Evolutionary conservation across 2,888 invertebrate species (phyloP).

Genomic region (Tuberolachnus salignus): DNA sequence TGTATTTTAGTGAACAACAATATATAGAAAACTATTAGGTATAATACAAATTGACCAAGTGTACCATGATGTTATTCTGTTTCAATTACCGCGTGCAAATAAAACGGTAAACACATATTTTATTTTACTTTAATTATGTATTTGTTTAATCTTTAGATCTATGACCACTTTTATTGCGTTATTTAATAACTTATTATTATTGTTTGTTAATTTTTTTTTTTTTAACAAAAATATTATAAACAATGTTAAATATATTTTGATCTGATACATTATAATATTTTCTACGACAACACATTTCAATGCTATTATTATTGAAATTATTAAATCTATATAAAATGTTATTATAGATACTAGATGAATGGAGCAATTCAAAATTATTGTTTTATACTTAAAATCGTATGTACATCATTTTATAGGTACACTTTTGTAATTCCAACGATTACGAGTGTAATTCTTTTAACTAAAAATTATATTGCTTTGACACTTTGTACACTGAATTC

Average conservation of each 20-base stretch:
- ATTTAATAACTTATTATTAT: conserved; percentile 42
- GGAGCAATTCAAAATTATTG: too few relatives aligned
- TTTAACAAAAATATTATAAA: conserved; percentile 13
- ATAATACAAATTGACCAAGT: conserved; percentile 3
- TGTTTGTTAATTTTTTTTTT: conserved; percentile 9
- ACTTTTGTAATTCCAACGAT: not conserved
- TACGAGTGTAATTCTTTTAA: not conserved
- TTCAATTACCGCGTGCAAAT: not conserved
- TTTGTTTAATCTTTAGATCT: conserved; percentile 30
- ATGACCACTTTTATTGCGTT: conserved; percentile 4
- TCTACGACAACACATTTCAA: not conserved
- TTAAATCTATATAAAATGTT: not conserved
- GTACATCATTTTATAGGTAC: too few relatives aligned
- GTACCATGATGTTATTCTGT: not conserved
- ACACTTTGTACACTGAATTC: not conserved
- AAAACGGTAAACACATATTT: conserved; percentile 18
- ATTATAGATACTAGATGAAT: not conserved
- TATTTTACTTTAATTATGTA: conserved; percentile 19
- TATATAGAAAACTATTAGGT: conserved; percentile 13
- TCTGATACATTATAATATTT: conserved; percentile 24
- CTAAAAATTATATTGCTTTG: not conserved
- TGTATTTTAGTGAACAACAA: not conserved
- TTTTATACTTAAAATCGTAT: too few relatives aligned
- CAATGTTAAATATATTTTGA: conserved; percentile 35
- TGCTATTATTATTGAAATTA: not conserved